These are phyloP conservation scores for Apodemia zela DNA, from an alignment of 2,888 invertebrate genomes.

Conservation along the genomic window DNA sequence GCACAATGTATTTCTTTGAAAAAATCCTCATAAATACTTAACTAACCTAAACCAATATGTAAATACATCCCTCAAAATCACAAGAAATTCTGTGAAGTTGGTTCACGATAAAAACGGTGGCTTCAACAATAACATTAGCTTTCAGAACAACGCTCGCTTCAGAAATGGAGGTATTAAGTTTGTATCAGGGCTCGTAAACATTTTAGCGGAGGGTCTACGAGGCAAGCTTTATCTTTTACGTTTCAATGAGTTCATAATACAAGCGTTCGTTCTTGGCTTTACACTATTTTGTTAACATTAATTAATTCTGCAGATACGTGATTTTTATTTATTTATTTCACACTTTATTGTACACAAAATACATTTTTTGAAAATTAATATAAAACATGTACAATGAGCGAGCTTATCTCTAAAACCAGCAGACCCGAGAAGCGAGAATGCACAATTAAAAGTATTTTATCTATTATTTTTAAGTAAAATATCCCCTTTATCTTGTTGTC, in stretches of 20 bases:
- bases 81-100: background rate
- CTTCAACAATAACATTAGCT: background rate
- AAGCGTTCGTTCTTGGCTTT: background rate
- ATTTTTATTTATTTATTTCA: too few species aligned
- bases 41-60: background rate
- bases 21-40: background rate
- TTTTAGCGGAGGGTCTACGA: background rate
- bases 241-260: slow-evolving; percentile 1
- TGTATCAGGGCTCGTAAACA: slow-evolving; percentile 12
- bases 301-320: too few species aligned
- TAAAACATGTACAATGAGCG: too few species aligned
- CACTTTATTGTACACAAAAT: too few species aligned
- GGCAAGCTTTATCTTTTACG: background rate
- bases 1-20: too few species aligned
- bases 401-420: too few species aligned
- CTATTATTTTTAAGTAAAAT: too few species aligned
- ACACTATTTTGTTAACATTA: too few species aligned
- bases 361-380: too few species aligned
- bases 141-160: slow-evolving; percentile 2
- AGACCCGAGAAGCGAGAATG: too few species aligned
- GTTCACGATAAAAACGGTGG: background rate
- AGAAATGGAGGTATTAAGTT: slow-evolving; percentile 3
- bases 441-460: too few species aligned
- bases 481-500: too few species aligned
- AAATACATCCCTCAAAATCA: background rate